Percentiles rank a stretch among this genome's conserved stretches.
Conservation (phyloP, 1,140 invertebrate genomes). For the Drosophila tani region DNA sequence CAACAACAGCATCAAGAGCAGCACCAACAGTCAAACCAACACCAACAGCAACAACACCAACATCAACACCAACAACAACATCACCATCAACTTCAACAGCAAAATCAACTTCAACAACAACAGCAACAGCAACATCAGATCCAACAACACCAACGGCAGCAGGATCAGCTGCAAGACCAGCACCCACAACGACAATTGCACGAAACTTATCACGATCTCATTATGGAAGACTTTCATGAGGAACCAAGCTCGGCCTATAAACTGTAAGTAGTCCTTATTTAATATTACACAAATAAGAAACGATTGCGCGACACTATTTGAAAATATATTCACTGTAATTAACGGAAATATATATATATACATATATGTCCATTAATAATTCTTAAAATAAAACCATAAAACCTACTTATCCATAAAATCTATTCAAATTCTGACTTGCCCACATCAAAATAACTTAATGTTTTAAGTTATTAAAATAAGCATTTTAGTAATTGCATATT, state of each 20-base stretch:
- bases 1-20: not conserved
- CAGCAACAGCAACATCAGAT: not conserved
- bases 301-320: no score
- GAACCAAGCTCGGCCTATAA: conserved; percentile 63
- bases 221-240: conserved; percentile 79
- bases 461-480: no score
- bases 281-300: no score
- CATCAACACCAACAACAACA: not conserved
- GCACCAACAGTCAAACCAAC: not conserved
- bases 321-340: no score
- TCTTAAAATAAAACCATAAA: no score
- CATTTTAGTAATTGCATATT: no score
- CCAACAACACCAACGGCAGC: conserved; percentile 14
- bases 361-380: no score
- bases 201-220: conserved; percentile 67
- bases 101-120: conserved; percentile 5
- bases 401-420: no score
- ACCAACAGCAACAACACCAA: conserved; percentile 1
- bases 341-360: no score
- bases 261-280: conserved; percentile 60
- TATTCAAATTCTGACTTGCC: no score
- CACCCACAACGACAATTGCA: conserved; percentile 49
- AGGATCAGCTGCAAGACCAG: conserved; percentile 19
- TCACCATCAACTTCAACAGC: conserved; percentile 3
- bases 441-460: no score